Conservation (phyloP, 2,888 invertebrate species). For the Koerneria pararmatus region DNA sequence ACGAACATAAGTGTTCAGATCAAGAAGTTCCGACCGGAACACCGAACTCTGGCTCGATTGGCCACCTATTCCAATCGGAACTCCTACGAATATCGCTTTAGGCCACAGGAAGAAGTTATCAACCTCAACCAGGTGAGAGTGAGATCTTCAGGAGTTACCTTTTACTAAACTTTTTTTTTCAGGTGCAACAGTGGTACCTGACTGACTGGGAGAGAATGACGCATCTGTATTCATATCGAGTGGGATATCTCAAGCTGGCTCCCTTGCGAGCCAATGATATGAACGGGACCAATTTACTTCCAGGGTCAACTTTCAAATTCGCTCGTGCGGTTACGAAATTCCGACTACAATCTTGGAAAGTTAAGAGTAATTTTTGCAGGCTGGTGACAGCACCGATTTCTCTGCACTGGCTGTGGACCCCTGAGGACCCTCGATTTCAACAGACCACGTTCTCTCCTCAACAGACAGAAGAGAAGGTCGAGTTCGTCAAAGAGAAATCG, state of each 20-base stretch:
- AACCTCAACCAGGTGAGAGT: slow-evolving; percentile 50
- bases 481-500: slow-evolving; percentile 51
- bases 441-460: slow-evolving; percentile 39
- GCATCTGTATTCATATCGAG: slow-evolving; percentile 54
- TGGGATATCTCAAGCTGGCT: slow-evolving; percentile 57
- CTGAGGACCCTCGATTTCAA: slow-evolving; percentile 40
- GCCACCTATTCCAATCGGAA: slow-evolving; percentile 54
- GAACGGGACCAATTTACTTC: slow-evolving; percentile 44
- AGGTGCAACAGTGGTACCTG: slow-evolving; percentile 53
- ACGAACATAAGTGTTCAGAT: slow-evolving; percentile 36
- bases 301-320: slow-evolving; percentile 41
- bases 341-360: no score
- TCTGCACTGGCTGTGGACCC: slow-evolving; percentile 59
- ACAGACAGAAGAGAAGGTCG: slow-evolving; percentile 29
- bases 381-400: slow-evolving; percentile 58
- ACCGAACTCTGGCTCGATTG: slow-evolving; percentile 48
- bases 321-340: no score
- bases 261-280: slow-evolving; percentile 51
- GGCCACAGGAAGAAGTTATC: slow-evolving; percentile 56
- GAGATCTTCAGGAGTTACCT: background rate
- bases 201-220: slow-evolving; percentile 57
- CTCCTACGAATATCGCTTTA: slow-evolving; percentile 48
- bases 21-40: slow-evolving; percentile 59
- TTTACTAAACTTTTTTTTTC: no score
- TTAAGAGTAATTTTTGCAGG: no score